These are phyloP conservation scores for Osmerus eperlanus DNA, from an alignment of 2,113 vertebrate genomes.

Conservation along the genomic window DNA sequence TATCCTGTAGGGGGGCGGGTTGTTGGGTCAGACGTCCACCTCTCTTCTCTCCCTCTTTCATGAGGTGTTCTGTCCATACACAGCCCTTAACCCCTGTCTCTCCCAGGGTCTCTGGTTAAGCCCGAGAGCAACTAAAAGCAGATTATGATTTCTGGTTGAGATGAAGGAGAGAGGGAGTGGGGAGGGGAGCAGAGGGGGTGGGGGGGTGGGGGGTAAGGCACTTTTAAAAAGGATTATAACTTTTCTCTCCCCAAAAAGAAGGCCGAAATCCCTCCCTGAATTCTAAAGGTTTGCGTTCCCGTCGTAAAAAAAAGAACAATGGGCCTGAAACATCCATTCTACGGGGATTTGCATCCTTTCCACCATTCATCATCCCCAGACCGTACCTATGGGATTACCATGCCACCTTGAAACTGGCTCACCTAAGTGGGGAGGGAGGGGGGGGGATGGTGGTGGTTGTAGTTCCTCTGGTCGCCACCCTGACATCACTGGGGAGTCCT, in stretches of 20 bases:
- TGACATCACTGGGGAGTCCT: not conserved
- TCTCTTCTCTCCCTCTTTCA: constrained; percentile 2
- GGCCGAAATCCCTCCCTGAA: constrained; percentile 37
- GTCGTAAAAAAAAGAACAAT: constrained; percentile 35
- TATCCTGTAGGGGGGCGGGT: constrained; percentile 57
- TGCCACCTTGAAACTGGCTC: constrained; percentile 10
- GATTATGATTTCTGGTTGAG: constrained; percentile 50
- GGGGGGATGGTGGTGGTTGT: not conserved
- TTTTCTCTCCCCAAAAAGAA: constrained; percentile 36
- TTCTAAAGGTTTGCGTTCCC: constrained; percentile 57
- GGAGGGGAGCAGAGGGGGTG: not conserved
- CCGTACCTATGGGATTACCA: constrained; percentile 41
- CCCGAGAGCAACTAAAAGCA: constrained; percentile 48
- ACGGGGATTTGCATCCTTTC: constrained; percentile 18
- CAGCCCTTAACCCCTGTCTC: constrained; percentile 10
- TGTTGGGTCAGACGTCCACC: constrained; percentile 29
- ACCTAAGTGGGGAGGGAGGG: not conserved
- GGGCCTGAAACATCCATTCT: constrained; percentile 8
- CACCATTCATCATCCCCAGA: not conserved
- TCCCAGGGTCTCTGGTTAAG: constrained; percentile 14
- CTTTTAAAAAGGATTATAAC: constrained; percentile 63
- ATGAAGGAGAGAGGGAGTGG: constrained; percentile 40
- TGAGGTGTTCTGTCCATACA: constrained; percentile 26
- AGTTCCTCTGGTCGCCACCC: not conserved
- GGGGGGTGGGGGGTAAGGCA: not conserved